phyloP scores from a whole-genome alignment of 1,140 invertebrate genomes.

The Linepithema humile region DNA sequence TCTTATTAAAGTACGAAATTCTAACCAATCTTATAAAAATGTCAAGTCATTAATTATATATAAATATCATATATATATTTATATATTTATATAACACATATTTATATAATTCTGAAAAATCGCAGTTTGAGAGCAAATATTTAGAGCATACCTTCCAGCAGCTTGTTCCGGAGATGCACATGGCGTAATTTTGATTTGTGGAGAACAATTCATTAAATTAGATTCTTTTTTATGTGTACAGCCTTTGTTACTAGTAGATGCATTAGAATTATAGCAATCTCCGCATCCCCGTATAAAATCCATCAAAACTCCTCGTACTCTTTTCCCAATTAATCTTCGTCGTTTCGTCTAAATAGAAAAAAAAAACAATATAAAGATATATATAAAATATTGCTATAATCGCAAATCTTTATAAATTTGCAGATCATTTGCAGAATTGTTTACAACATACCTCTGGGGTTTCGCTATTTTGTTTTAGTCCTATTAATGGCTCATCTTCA shows the following conservation, averaged over 20 bases:
- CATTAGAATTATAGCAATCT: constrained; percentile 70
- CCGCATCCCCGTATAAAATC: constrained; percentile 79
- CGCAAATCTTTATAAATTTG: background rate
- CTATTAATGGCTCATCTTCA: constrained; percentile 68
- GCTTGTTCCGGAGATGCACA: constrained; percentile 54
- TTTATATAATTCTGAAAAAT: background rate
- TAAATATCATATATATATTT: background rate
- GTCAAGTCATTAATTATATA: background rate
- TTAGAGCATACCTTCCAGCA: constrained; percentile 73
- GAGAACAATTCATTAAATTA: constrained; percentile 50
- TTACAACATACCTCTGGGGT: constrained; percentile 66
- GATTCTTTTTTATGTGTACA: constrained; percentile 36
- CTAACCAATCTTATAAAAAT: background rate
- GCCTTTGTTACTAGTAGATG: constrained; percentile 51
- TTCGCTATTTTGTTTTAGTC: constrained; percentile 52
- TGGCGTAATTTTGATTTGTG: constrained; percentile 67
- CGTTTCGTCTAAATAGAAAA: constrained; percentile 65
- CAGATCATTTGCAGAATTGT: background rate
- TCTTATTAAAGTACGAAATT: background rate
- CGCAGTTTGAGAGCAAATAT: constrained; percentile 12
- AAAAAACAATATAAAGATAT: background rate
- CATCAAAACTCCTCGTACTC: constrained; percentile 75
- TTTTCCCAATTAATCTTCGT: constrained; percentile 76
- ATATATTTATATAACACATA: no score
- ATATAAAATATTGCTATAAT: background rate